Conservation (phyloP, 2,888 invertebrate species). For the Branchinecta sandiegonensis region DNA sequence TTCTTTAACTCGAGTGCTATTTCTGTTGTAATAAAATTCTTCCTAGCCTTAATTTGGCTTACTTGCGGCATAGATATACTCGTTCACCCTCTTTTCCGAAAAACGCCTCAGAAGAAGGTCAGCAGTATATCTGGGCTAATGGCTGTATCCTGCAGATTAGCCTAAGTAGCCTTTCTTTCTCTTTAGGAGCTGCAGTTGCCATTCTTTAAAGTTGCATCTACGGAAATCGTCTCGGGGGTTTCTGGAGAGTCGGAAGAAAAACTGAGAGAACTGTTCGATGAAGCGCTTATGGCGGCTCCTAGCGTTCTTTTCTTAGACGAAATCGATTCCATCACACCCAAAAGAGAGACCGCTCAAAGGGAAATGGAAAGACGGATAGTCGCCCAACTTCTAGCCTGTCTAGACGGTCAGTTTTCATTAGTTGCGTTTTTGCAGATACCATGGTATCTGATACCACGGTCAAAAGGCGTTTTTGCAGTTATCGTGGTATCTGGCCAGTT, state of each 20-base stretch:
- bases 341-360: slow-evolving; percentile 72
- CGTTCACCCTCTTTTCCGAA: too few species aligned
- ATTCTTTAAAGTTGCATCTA: slow-evolving; percentile 70
- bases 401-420: slow-evolving; percentile 55
- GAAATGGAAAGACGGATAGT: slow-evolving; percentile 95
- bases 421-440: too few species aligned
- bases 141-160: too few species aligned
- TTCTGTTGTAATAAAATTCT: too few species aligned
- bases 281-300: slow-evolving; percentile 56
- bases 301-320: slow-evolving; percentile 89
- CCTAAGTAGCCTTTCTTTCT: background rate
- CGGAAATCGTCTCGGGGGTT: slow-evolving; percentile 83
- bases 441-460: too few species aligned
- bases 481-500: too few species aligned
- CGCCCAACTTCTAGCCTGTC: slow-evolving; percentile 70
- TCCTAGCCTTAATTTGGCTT: too few species aligned
- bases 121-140: too few species aligned
- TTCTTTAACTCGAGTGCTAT: too few species aligned
- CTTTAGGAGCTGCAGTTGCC: slow-evolving; percentile 62
- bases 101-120: too few species aligned
- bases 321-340: slow-evolving; percentile 88
- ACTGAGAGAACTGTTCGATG: slow-evolving; percentile 76
- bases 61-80: too few species aligned
- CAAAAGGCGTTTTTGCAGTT: too few species aligned
- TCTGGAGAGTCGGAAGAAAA: slow-evolving; percentile 92